Evolutionary conservation across 2,888 invertebrate genomes (phyloP).

Genomic region (Nezara viridula): DNA sequence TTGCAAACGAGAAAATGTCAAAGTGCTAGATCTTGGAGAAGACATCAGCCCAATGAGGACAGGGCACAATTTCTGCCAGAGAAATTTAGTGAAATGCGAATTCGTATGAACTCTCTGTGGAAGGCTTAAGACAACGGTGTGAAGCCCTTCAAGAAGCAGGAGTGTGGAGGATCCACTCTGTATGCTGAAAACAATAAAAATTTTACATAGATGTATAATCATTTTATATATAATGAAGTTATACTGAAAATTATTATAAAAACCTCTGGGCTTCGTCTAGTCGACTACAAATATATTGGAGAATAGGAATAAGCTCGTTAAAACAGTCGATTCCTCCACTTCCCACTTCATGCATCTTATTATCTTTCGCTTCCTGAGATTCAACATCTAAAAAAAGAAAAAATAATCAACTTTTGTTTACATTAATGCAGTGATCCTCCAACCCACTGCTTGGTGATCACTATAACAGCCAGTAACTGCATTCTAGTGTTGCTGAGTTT

Average conservation of each 20-base stretch:
- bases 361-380: conserved; percentile 77
- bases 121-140: conserved; percentile 86
- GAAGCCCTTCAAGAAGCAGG: conserved; percentile 87
- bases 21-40: conserved; percentile 87
- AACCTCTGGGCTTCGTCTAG: conserved; percentile 85
- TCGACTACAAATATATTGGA: conserved; percentile 89
- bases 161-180: conserved; percentile 74
- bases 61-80: conserved; percentile 95
- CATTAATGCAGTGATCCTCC: not conserved
- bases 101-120: conserved; percentile 87
- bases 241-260: conserved; percentile 66
- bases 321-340: conserved; percentile 76
- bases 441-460: too few species aligned
- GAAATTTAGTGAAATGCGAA: conserved; percentile 87
- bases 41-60: conserved; percentile 89
- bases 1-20: conserved; percentile 72
- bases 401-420: not conserved
- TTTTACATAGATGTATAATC: not conserved
- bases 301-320: conserved; percentile 90
- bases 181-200: conserved; percentile 70
- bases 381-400: conserved; percentile 76
- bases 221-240: not conserved
- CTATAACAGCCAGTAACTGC: too few species aligned
- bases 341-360: conserved; percentile 67
- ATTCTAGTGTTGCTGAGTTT: too few species aligned